Evolutionary conservation across 2,113 vertebrate species (phyloP).

Genomic region (Acanthochromis polyacanthus): DNA sequence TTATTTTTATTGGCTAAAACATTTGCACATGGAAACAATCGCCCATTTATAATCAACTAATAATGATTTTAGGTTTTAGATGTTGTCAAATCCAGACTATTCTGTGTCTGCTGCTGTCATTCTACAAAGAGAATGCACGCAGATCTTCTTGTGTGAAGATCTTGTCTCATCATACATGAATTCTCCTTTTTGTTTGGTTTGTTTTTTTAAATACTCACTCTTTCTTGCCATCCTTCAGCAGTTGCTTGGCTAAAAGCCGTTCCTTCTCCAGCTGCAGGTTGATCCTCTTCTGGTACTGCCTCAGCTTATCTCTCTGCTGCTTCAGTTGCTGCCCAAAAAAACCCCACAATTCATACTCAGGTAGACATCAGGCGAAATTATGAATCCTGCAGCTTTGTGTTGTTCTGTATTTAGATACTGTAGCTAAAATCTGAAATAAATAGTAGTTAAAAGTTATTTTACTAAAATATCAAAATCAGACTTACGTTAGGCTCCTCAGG

Average conservation of each 20-base stretch:
- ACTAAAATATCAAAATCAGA: no score
- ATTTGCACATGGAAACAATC: no score
- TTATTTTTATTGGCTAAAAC: no score
- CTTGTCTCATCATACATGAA: no score
- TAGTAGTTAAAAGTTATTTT: no score
- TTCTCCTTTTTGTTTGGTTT: neutral
- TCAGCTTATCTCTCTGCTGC: slow-evolving; percentile 95
- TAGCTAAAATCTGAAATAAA: no score
- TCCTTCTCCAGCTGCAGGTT: slow-evolving; percentile 89
- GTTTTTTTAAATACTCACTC: slow-evolving; percentile 84
- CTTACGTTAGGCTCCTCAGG: no score
- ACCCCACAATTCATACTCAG: neutral
- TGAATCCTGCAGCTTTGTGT: neutral
- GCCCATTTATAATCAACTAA: no score
- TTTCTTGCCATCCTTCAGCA: slow-evolving; percentile 91
- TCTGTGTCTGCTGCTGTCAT: neutral
- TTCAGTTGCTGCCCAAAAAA: slow-evolving; percentile 90
- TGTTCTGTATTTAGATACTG: neutral
- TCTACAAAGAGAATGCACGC: no score
- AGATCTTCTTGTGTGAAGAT: no score
- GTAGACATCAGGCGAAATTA: neutral
- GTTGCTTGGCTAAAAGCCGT: slow-evolving; percentile 89
- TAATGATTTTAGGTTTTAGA: no score
- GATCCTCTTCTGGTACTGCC: slow-evolving; percentile 92
- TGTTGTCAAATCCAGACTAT: no score